Evolutionary conservation across 2,888 invertebrate species (phyloP).

Genomic region (Cerastis leucographa): DNA sequence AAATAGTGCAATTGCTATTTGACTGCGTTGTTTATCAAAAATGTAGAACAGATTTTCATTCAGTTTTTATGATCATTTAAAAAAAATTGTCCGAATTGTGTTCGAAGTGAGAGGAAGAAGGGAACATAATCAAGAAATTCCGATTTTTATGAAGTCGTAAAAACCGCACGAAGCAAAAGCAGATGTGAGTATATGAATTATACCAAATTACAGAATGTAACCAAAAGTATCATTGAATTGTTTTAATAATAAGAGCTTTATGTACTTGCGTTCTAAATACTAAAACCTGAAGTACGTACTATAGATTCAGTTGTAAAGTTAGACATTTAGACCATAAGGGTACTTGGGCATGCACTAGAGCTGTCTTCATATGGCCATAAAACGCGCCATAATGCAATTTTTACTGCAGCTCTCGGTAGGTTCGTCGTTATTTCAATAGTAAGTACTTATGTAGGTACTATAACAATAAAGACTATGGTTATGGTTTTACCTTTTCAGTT

Average conservation of each 20-base stretch:
- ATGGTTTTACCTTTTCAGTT: not conserved
- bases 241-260: not conserved
- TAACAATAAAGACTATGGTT: constrained; percentile 16
- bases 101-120: no score
- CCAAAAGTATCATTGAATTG: not conserved
- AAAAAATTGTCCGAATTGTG: not conserved
- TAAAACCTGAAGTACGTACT: constrained; percentile 25
- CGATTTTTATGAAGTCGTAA: not conserved
- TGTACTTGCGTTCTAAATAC: not conserved
- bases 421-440: constrained; percentile 41
- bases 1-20: not conserved
- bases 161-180: not conserved
- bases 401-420: constrained; percentile 44
- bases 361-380: constrained; percentile 47
- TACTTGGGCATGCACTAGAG: constrained; percentile 51
- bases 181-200: not conserved
- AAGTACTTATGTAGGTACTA: constrained; percentile 6
- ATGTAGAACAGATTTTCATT: not conserved
- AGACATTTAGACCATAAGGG: constrained; percentile 39
- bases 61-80: not conserved
- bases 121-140: not conserved
- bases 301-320: constrained; percentile 38
- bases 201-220: not conserved
- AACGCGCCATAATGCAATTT: constrained; percentile 53
- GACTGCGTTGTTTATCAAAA: not conserved